phyloP scores from a whole-genome alignment of 64 coral and sea anemone genomes.

The Montipora efflorescens region DNA sequence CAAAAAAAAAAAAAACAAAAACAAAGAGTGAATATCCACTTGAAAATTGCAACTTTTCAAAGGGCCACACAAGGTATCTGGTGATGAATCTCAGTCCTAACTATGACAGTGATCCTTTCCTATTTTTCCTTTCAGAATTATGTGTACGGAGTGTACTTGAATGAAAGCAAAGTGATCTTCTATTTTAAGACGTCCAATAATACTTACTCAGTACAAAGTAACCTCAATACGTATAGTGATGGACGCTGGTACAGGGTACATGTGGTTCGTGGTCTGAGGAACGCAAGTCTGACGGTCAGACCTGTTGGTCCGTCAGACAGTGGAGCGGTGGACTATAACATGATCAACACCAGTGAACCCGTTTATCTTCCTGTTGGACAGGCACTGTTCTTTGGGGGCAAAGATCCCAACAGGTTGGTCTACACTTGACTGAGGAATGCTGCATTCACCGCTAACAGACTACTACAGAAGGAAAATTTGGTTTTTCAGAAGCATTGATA shows the following conservation, averaged over 20 bases:
- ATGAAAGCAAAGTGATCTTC: constrained; percentile 77
- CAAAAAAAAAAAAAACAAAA: too few species aligned
- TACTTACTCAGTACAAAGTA: constrained; percentile 52
- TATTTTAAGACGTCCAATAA: constrained; percentile 70
- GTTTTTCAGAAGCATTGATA: too few species aligned
- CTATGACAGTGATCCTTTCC: background rate
- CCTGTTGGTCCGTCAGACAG: constrained; percentile 50
- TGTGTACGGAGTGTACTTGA: constrained; percentile 80
- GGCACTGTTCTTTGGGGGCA: constrained; percentile 74
- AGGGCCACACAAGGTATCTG: background rate
- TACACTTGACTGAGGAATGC: background rate
- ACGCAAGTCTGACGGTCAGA: constrained; percentile 78
- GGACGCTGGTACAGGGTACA: constrained; percentile 89
- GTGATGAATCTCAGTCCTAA: background rate
- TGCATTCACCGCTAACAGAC: too few species aligned
- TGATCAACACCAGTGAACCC: background rate
- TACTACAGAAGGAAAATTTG: too few species aligned
- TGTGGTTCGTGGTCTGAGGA: constrained; percentile 80
- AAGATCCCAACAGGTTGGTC: constrained; percentile 80
- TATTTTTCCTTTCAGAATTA: constrained; percentile 42
- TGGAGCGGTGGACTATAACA: constrained; percentile 51
- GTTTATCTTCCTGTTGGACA: constrained; percentile 37
- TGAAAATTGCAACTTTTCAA: background rate
- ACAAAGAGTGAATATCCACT: too few species aligned
- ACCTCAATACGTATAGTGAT: constrained; percentile 71